These are phyloP conservation scores for Opisthograptis luteolata DNA, from an alignment of 2,888 invertebrate species.

Conservation along the genomic window DNA sequence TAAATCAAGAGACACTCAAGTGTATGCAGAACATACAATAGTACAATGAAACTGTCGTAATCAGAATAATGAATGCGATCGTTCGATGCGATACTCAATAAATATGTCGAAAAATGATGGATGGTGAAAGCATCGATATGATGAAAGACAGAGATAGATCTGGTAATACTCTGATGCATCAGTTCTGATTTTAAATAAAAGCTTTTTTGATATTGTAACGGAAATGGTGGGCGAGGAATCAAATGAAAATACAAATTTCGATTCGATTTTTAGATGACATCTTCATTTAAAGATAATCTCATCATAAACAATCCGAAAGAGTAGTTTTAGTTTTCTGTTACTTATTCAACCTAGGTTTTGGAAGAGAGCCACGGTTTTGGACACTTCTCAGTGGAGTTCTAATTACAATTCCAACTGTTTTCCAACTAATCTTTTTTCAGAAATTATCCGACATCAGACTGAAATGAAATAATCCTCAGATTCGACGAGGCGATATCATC, in stretches of 20 bases:
- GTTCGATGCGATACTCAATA: conserved; percentile 73
- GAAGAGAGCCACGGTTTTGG: neutral
- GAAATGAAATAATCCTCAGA: conserved; percentile 38
- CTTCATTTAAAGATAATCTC: conserved; percentile 2
- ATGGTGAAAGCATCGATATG: conserved; percentile 71
- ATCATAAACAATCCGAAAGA: too few species aligned
- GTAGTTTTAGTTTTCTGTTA: neutral
- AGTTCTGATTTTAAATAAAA: conserved; percentile 31
- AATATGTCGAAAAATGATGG: conserved; percentile 79
- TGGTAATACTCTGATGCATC: conserved; percentile 49
- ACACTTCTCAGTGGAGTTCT: neutral
- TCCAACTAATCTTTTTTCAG: conserved; percentile 17
- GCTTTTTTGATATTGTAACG: conserved; percentile 20
- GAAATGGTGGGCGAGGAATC: conserved; percentile 3
- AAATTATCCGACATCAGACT: conserved; percentile 21
- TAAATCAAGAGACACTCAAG: conserved; percentile 8
- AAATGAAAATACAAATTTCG: too few species aligned
- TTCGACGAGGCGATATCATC: conserved; percentile 52
- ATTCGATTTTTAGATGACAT: too few species aligned
- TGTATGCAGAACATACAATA: conserved; percentile 2
- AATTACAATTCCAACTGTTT: conserved; percentile 2
- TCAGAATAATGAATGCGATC: conserved; percentile 75
- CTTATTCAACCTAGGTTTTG: neutral
- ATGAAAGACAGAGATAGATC: conserved; percentile 71
- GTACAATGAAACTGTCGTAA: conserved; percentile 44